Evolutionary conservation across 2,888 invertebrate species (phyloP), one percentile per base, ranked within the genome.

Genomic region (Lydus trimaculatus): DNA sequence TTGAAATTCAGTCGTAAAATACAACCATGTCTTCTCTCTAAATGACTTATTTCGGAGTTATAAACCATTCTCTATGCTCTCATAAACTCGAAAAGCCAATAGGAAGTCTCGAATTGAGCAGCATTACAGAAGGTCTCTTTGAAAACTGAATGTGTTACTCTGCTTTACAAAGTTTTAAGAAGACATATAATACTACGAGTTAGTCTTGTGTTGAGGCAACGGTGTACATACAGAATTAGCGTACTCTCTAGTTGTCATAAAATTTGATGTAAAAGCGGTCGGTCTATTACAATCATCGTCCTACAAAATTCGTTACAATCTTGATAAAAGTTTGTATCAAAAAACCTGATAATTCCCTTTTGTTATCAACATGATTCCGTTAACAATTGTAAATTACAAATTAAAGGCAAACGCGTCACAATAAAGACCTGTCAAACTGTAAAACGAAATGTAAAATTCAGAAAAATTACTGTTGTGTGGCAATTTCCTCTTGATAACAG

Each of bases 21-120:
- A 17, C 11, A 8, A 13, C 17, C 43, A 7, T 65, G 61, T 65
- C 61, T 65, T 63, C 69, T 62, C 64, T 62, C 58, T 59, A 58
- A 63, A 61, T 5, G 65, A 15, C 43, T 28, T 65, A 65, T 69
- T 65, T 63, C 63, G 65, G 60, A 56, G 58, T 65, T 62, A 52
- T 64, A 63, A 69, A 63, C 48, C 36, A 48, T 33, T 60, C 48
- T 43, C 58, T n/a, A 7, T 43, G n/a, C 39, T n/a, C 17, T 8
- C 17, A 17, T 17, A 7, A 43, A 2, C 1, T 43, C 17, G n/a
- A 17, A n/a, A 43, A 17, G 4, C 43, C n/a, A 43, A 43, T 43
- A 7, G 17, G n/a, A 8, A 8, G 1, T 8, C n/a, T 43, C 6
- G 17, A 17, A 43, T 43, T n/a, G 5, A 43, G n/a, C 33, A 33